Conservation (phyloP, 2,888 invertebrate species). For the Xanthorhoe designata region DNA sequence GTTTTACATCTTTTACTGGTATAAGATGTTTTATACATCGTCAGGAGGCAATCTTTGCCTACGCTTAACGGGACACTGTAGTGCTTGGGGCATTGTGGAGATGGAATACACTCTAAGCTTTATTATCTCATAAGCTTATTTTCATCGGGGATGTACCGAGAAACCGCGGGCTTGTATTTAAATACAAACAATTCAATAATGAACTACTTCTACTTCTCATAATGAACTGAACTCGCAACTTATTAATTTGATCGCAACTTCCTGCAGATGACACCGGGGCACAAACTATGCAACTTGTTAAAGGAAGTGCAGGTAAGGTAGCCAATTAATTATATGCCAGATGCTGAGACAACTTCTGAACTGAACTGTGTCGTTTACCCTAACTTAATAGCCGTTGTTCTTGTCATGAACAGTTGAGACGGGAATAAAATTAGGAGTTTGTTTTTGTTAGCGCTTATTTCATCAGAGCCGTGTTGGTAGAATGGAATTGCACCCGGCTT, state of each 20-base stretch:
- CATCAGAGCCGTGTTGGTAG: no score
- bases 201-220: not conserved
- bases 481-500: no score
- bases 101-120: no score
- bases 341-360: constrained; percentile 42
- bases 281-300: constrained; percentile 33
- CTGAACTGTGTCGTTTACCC: constrained; percentile 43
- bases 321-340: constrained; percentile 45
- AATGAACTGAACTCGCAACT: constrained; percentile 2
- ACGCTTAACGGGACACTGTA: no score
- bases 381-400: constrained; percentile 39
- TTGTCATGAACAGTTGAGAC: constrained; percentile 25
- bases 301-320: constrained; percentile 39
- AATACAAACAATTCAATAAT: constrained; percentile 1
- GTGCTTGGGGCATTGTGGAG: no score
- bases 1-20: no score
- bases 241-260: constrained; percentile 15
- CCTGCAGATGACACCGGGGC: constrained; percentile 28
- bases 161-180: not conserved
- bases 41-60: no score
- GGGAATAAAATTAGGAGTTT: constrained; percentile 13
- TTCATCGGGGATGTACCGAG: no score
- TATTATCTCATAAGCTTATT: no score
- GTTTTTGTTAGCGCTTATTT: not conserved
- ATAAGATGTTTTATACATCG: no score